A percentile compares a stretch with the other conserved stretches of the same genome.
phyloP scores from a whole-genome alignment of 2,888 invertebrate genomes.

The Chaitophorus viminalis region DNA sequence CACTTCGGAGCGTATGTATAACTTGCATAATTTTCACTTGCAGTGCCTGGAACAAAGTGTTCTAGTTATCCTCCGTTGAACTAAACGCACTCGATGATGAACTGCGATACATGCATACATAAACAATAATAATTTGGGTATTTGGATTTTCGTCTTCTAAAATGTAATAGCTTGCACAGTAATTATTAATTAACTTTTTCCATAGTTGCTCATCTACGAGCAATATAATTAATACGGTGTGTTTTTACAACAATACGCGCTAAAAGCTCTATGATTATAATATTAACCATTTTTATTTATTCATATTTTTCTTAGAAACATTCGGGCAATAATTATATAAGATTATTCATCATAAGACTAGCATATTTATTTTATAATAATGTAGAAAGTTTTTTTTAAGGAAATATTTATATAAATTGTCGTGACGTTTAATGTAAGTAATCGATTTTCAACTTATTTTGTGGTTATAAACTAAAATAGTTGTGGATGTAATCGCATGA shows the following conservation, averaged over 20 bases:
- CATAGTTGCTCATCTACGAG: neutral
- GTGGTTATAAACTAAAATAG: neutral
- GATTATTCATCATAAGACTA: neutral
- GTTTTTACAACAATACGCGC: neutral
- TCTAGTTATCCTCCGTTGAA: neutral
- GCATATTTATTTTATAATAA: conserved; percentile 9
- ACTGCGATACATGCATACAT: neutral
- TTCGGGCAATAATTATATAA: neutral
- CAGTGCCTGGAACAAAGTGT: neutral
- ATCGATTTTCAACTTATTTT: conserved; percentile 3
- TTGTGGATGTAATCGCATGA: neutral
- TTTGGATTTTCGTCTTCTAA: neutral
- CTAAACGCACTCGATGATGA: neutral
- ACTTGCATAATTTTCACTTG: neutral
- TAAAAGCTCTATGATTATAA: neutral
- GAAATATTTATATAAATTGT: conserved; percentile 12
- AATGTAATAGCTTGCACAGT: neutral
- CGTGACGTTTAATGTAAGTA: neutral
- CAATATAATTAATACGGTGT: neutral
- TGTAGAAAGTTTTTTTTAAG: conserved; percentile 31
- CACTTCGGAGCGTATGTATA: neutral
- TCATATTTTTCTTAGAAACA: neutral
- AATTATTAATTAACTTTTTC: neutral
- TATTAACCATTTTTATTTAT: neutral
- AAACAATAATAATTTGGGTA: neutral